These are phyloP conservation scores for Apeltes quadracus DNA, from an alignment of 2,113 vertebrate species.

Conservation along the genomic window DNA sequence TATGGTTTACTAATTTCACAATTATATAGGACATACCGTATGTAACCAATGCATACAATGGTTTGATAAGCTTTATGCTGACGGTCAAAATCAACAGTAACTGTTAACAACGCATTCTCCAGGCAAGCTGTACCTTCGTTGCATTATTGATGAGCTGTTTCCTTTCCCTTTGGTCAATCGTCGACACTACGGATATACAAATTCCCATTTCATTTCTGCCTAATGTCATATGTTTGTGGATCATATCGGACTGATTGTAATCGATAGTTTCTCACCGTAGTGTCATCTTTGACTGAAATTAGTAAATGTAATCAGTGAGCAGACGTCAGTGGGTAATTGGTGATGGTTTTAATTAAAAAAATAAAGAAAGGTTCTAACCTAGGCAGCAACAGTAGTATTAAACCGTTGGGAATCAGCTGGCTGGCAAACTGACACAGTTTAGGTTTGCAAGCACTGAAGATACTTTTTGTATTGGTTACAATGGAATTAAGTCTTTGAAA, in stretches of 20 bases:
- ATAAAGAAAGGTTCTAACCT: background rate
- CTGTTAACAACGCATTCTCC: background rate
- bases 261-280: background rate
- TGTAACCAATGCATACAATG: background rate
- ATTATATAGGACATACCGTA: background rate
- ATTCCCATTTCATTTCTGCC: too few relatives aligned
- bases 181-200: background rate
- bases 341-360: conserved; percentile 4
- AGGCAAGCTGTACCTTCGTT: background rate
- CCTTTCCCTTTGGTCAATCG: background rate
- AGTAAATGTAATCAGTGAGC: conserved; percentile 12
- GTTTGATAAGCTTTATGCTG: background rate
- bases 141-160: background rate
- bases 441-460: conserved; percentile 20
- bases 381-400: conserved; percentile 2
- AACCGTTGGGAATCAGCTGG: conserved; percentile 30
- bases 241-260: background rate
- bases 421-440: conserved; percentile 24
- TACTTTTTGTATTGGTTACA: conserved; percentile 21
- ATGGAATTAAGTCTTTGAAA: conserved; percentile 42
- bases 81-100: too few relatives aligned
- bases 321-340: conserved; percentile 12
- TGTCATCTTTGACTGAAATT: background rate
- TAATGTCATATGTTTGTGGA: background rate
- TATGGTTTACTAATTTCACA: background rate